These are phyloP conservation scores for Atherinosoma microstoma DNA, from an alignment of 2,797 vertebrate genomes.

Conservation along the genomic window DNA sequence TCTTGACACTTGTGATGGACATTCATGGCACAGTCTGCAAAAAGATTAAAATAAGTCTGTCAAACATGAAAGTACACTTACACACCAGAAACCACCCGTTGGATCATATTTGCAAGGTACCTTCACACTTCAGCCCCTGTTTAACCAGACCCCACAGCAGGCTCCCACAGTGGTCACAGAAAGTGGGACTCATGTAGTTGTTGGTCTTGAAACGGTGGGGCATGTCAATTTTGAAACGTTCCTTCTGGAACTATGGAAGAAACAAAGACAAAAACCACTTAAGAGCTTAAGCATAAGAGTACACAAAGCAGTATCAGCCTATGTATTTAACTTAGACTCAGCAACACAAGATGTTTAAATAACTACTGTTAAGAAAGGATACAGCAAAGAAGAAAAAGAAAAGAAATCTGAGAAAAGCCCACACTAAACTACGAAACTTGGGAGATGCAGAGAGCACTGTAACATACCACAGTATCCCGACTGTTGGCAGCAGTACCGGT, in stretches of 20 bases:
- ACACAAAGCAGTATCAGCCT: constrained; percentile 12
- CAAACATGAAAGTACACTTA: constrained; percentile 3
- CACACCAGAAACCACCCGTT: neutral
- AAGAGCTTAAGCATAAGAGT: constrained; percentile 7
- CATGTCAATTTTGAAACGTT: constrained; percentile 99
- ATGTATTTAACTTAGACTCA: constrained; percentile 22
- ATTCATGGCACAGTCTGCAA: constrained; percentile 95
- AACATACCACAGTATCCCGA: constrained; percentile 90
- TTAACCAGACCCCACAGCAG: constrained; percentile 97
- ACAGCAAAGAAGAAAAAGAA: neutral
- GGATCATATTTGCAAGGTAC: constrained; percentile 68
- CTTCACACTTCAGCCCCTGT: constrained; percentile 98
- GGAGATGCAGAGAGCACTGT: constrained; percentile 26
- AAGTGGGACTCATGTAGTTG: constrained; percentile 99
- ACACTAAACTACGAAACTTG: constrained; percentile 7
- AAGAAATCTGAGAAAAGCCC: constrained; percentile 15
- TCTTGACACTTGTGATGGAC: constrained; percentile 98
- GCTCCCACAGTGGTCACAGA: constrained; percentile 99
- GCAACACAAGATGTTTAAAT: constrained; percentile 10
- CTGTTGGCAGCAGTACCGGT: constrained; percentile 98
- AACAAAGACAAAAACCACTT: constrained; percentile 27
- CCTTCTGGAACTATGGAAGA: constrained; percentile 93
- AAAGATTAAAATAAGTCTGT: constrained; percentile 14
- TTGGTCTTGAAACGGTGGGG: constrained; percentile 95
- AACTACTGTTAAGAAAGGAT: neutral